phyloP scores from a whole-genome alignment of 1,140 invertebrate species.

The Nixonia krombeini region DNA sequence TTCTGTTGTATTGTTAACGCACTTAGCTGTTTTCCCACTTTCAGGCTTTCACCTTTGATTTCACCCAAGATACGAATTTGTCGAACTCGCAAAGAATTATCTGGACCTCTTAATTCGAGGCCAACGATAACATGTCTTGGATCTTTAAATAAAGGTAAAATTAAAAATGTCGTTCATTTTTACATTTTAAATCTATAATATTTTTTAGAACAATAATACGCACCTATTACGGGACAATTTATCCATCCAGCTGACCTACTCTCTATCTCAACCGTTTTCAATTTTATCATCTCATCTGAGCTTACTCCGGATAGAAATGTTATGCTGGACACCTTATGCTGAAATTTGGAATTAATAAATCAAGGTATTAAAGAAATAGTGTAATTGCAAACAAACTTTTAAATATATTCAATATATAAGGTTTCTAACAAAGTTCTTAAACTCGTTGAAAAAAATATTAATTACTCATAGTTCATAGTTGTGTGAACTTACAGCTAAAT shows the following conservation, averaged over 20 bases:
- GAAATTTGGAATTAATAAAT: slow-evolving; percentile 57
- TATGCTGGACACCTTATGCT: slow-evolving; percentile 91
- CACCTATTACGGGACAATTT: slow-evolving; percentile 83
- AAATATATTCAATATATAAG: too few species aligned
- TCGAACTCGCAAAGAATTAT: slow-evolving; percentile 89
- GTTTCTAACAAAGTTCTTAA: too few species aligned
- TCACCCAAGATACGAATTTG: slow-evolving; percentile 82
- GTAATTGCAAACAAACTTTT: slow-evolving; percentile 5
- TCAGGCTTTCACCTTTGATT: slow-evolving; percentile 72
- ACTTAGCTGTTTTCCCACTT: slow-evolving; percentile 71
- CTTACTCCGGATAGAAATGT: slow-evolving; percentile 86
- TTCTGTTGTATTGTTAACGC: slow-evolving; percentile 82
- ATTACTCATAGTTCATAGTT: slow-evolving; percentile 8
- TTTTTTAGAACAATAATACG: slow-evolving; percentile 13
- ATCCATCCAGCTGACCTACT: slow-evolving; percentile 87
- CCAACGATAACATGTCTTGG: slow-evolving; percentile 75
- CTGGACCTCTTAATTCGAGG: slow-evolving; percentile 91
- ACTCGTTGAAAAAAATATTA: too few species aligned
- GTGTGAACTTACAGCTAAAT: slow-evolving; percentile 81
- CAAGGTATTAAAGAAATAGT: slow-evolving; percentile 1
- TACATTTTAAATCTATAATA: too few species aligned
- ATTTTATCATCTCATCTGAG: slow-evolving; percentile 84
- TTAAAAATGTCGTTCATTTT: neutral
- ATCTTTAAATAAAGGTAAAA: slow-evolving; percentile 67
- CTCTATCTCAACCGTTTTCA: slow-evolving; percentile 88